Evolutionary conservation across 2,888 invertebrate genomes (phyloP).

Genomic region (Phyllotreta striolata): DNA sequence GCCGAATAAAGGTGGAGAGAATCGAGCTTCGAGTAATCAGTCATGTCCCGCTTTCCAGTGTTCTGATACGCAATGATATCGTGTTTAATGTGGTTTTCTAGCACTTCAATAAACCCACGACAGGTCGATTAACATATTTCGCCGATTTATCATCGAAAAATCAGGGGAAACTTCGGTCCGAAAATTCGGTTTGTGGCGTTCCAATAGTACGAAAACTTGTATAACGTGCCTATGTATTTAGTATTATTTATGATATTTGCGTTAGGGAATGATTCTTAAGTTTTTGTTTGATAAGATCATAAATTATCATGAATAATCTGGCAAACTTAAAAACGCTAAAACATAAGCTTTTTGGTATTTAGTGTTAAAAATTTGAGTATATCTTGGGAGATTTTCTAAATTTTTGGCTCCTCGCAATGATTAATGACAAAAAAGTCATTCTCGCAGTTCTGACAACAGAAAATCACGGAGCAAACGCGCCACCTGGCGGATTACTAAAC

Average conservation of each 20-base stretch:
- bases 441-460: background rate
- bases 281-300: too few relatives aligned
- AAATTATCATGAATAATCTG: too few relatives aligned
- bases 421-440: too few relatives aligned
- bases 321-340: too few relatives aligned
- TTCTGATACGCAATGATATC: constrained; percentile 46
- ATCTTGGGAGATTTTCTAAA: too few relatives aligned
- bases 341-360: too few relatives aligned
- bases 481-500: constrained; percentile 53
- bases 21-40: constrained; percentile 19
- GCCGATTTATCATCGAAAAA: constrained; percentile 42
- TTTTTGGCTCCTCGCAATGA: too few relatives aligned
- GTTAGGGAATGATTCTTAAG: too few relatives aligned
- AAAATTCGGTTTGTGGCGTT: constrained; percentile 26
- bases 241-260: too few relatives aligned
- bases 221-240: too few relatives aligned
- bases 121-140: constrained; percentile 48
- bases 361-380: too few relatives aligned
- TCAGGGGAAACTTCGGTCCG: constrained; percentile 28
- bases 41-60: constrained; percentile 22
- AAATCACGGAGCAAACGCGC: constrained; percentile 25
- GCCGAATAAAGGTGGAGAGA: constrained; percentile 23
- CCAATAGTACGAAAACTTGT: background rate
- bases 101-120: constrained; percentile 47
- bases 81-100: constrained; percentile 46